Percentiles rank a stretch among this genome's conserved stretches.
These are phyloP conservation scores for Zaprionus lineosus DNA, from an alignment of 2,888 invertebrate genomes.

Conservation along the genomic window DNA sequence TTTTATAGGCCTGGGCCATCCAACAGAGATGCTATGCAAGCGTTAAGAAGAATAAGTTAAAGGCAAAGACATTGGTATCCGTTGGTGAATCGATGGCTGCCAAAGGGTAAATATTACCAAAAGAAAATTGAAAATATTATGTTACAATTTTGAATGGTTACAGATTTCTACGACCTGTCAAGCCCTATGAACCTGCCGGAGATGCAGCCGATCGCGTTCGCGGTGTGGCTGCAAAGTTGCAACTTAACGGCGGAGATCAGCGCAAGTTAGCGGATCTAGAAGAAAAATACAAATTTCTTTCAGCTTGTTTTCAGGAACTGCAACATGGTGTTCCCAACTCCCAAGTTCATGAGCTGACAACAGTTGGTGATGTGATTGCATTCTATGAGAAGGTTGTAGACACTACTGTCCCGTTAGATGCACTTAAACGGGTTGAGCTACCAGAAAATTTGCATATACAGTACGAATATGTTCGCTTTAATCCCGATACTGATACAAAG, in stretches of 20 bases:
- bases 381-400: conserved; percentile 90
- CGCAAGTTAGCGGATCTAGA: conserved; percentile 56
- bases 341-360: conserved; percentile 88
- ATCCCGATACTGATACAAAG: conserved; percentile 89
- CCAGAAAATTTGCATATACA: conserved; percentile 95
- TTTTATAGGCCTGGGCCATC: conserved; percentile 34
- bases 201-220: conserved; percentile 86
- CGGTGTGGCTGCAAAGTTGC: conserved; percentile 85
- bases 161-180: conserved; percentile 90
- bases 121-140: background rate
- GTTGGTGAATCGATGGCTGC: conserved; percentile 87
- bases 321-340: conserved; percentile 92
- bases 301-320: conserved; percentile 88
- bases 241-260: conserved; percentile 82
- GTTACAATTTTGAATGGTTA: conserved; percentile 53
- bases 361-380: conserved; percentile 87
- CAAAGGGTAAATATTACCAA: conserved; percentile 85
- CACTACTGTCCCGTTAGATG: conserved; percentile 89
- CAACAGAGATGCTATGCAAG: conserved; percentile 67
- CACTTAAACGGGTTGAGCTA: conserved; percentile 87
- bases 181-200: conserved; percentile 88
- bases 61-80: conserved; percentile 83
- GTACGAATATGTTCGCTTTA: conserved; percentile 90
- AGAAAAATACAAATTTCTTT: conserved; percentile 87
- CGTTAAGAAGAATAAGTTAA: conserved; percentile 82